These are phyloP conservation scores for Montifringilla adamsi DNA, from an alignment of 2,113 vertebrate genomes.

Conservation along the genomic window DNA sequence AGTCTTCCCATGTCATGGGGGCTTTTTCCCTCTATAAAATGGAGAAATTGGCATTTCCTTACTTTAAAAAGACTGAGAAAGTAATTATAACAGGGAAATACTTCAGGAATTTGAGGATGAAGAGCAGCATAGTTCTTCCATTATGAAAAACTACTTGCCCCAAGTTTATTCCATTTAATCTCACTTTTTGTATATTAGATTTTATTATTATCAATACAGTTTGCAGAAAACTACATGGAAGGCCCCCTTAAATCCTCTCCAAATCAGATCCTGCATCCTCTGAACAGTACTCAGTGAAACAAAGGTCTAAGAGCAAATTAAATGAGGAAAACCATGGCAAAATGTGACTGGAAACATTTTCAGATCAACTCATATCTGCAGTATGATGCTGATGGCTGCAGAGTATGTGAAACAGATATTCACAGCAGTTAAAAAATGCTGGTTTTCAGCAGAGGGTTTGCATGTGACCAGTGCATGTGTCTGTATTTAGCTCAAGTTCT, in stretches of 20 bases:
- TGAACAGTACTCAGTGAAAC: not conserved
- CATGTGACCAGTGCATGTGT: too few species aligned
- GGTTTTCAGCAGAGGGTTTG: not conserved
- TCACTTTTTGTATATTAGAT: not conserved
- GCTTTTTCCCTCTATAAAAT: not conserved
- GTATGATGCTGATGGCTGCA: not conserved
- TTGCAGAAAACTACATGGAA: not conserved
- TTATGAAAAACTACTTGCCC: not conserved
- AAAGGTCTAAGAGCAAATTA: not conserved
- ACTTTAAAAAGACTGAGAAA: not conserved
- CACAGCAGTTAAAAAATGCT: not conserved
- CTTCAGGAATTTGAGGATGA: not conserved
- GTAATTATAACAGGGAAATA: not conserved
- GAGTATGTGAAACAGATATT: not conserved
- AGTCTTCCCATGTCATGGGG: not conserved
- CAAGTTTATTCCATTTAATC: not conserved
- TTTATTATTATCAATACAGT: not conserved
- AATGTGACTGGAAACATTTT: not conserved
- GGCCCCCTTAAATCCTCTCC: not conserved
- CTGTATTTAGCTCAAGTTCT: not conserved
- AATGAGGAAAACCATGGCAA: not conserved
- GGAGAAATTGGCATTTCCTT: not conserved
- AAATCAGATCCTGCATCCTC: not conserved
- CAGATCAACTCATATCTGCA: not conserved
- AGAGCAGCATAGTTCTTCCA: not conserved